Evolutionary conservation across 2,888 invertebrate species (phyloP).

Genomic region (Protophormia terraenovae): DNA sequence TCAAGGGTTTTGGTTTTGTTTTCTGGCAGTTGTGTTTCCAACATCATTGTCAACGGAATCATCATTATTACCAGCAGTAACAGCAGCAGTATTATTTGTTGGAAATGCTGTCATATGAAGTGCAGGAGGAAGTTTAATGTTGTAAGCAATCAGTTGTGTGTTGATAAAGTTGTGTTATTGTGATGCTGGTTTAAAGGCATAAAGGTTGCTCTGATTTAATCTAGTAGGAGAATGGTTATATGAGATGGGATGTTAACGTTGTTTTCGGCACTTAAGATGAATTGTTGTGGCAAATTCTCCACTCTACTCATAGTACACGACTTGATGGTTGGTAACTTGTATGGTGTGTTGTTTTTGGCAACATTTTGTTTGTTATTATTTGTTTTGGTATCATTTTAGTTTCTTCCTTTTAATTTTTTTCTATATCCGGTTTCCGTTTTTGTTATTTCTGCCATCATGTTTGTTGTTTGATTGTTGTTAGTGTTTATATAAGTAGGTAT

Average conservation of each 20-base stretch:
- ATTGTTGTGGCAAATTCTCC: not conserved
- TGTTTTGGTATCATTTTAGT: conserved; percentile 37
- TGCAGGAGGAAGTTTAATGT: not conserved
- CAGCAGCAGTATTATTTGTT: not conserved
- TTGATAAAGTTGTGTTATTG: not conserved
- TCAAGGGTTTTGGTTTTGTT: conserved; percentile 38
- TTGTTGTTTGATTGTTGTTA: not conserved
- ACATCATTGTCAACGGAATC: not conserved
- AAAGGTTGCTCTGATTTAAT: not conserved
- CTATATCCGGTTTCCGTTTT: conserved; percentile 35
- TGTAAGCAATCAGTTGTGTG: not conserved
- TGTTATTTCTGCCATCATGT: not conserved
- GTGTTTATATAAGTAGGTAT: not conserved
- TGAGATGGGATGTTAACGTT: conserved; percentile 30
- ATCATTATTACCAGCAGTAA: not conserved
- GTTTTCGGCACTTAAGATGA: conserved; percentile 44
- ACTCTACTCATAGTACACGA: too few species aligned
- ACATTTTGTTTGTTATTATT: conserved; percentile 41
- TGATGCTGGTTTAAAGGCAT: not conserved
- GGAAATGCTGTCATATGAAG: not conserved
- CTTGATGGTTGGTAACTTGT: conserved; percentile 14
- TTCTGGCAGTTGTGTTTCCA: not conserved
- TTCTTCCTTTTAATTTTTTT: conserved; percentile 16
- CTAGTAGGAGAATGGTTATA: not conserved
- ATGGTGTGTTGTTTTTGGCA: conserved; percentile 48